Evolutionary conservation across 2,888 invertebrate genomes (phyloP).

Genomic region (Pollenia labialis): DNA sequence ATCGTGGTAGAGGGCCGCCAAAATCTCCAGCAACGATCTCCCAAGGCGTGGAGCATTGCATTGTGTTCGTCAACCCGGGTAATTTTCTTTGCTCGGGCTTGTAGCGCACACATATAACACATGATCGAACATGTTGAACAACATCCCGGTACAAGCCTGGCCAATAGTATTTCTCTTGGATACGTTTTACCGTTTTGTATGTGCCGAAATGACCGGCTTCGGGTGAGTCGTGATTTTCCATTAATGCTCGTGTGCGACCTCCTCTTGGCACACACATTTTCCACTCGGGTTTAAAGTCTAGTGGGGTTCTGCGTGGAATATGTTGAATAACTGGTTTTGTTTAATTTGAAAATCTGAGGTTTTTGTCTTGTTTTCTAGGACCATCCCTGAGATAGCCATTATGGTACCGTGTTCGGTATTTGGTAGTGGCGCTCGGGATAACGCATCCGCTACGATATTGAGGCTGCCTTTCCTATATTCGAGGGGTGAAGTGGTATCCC

Average conservation of each 20-base stretch:
- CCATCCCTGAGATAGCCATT: not conserved
- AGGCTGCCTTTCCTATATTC: constrained; percentile 44
- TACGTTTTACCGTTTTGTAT: constrained; percentile 48
- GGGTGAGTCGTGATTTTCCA: not conserved
- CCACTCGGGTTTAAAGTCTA: constrained; percentile 44
- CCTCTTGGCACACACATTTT: constrained; percentile 48
- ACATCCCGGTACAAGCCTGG: constrained; percentile 59
- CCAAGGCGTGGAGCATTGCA: too few species aligned
- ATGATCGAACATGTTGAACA: constrained; percentile 39
- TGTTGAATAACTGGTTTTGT: constrained; percentile 41
- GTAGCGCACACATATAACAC: too few species aligned
- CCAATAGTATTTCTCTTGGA: constrained; percentile 63
- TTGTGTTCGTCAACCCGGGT: too few species aligned
- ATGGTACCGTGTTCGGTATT: not conserved
- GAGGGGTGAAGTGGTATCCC: constrained; percentile 52
- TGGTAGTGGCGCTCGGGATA: constrained; percentile 41
- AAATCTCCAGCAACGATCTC: too few species aligned
- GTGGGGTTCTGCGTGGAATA: not conserved
- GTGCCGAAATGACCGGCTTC: constrained; percentile 62
- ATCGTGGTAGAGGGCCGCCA: too few species aligned
- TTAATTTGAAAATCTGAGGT: constrained; percentile 43
- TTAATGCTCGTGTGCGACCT: too few species aligned
- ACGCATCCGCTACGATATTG: constrained; percentile 60
- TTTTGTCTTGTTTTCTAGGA: not conserved
- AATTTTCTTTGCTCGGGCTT: too few species aligned